Conservation (phyloP, 2,797 vertebrate species). For the Arctocebus calabarensis region DNA sequence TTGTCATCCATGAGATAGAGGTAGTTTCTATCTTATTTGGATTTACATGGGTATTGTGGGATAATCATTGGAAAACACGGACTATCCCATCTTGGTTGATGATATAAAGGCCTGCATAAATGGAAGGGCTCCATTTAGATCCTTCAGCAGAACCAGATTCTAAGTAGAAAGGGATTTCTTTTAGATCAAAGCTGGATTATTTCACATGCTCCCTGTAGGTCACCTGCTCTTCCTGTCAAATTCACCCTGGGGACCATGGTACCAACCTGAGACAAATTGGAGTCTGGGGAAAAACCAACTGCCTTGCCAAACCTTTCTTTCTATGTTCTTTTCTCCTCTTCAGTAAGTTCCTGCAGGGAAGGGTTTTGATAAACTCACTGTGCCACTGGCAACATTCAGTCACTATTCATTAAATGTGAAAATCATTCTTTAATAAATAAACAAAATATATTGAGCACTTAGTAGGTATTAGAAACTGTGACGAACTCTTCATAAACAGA, state of each 20-base stretch:
- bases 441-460: background rate
- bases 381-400: background rate
- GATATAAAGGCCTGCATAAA: background rate
- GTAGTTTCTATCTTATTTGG: background rate
- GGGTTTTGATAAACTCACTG: background rate
- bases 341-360: background rate
- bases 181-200: background rate
- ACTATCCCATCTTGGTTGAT: background rate
- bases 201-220: background rate
- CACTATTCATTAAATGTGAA: background rate
- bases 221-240: background rate
- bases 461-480: background rate
- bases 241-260: background rate
- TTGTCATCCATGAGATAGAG: background rate
- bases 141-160: background rate
- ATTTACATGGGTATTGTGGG: background rate
- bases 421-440: conserved; percentile 5
- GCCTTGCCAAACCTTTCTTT: background rate
- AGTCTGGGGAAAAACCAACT: background rate
- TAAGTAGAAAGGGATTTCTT: conserved; percentile 1
- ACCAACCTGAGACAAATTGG: background rate
- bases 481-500: background rate
- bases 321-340: conserved; percentile 18
- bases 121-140: background rate
- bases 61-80: background rate